Percentiles rank a stretch among this genome's conserved stretches.
These are phyloP conservation scores for Eilema sororculum DNA, from an alignment of 2,888 invertebrate genomes.

Conservation along the genomic window DNA sequence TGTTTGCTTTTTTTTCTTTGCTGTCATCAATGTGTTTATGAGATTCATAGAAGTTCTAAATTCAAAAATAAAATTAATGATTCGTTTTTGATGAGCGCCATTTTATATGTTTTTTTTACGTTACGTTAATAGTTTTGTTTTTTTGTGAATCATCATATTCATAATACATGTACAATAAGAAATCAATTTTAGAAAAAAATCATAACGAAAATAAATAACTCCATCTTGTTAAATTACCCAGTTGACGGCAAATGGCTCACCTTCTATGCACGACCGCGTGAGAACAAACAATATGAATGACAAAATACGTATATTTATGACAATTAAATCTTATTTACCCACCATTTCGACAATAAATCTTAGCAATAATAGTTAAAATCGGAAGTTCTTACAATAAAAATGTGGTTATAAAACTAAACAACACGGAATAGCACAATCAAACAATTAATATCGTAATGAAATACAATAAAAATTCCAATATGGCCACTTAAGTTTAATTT, in stretches of 20 bases:
- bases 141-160: no score
- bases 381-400: slow-evolving; percentile 16
- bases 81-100: no score
- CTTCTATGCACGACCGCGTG: background rate
- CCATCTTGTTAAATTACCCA: no score
- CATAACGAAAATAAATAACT: no score
- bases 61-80: background rate
- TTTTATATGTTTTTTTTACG: background rate
- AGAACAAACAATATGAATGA: background rate
- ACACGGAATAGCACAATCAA: slow-evolving; percentile 17
- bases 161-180: no score
- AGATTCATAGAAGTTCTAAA: background rate
- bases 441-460: slow-evolving; percentile 23
- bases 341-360: background rate
- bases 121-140: no score
- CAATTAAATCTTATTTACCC: slow-evolving; percentile 5
- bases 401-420: slow-evolving; percentile 20
- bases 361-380: slow-evolving; percentile 14
- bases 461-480: slow-evolving; percentile 22
- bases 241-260: no score
- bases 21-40: background rate
- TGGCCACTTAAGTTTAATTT: slow-evolving; percentile 5
- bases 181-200: no score
- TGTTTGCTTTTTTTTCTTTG: no score
- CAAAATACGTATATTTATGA: background rate